Conservation (phyloP, 2,113 vertebrate genomes). For the Conger conger region DNA sequence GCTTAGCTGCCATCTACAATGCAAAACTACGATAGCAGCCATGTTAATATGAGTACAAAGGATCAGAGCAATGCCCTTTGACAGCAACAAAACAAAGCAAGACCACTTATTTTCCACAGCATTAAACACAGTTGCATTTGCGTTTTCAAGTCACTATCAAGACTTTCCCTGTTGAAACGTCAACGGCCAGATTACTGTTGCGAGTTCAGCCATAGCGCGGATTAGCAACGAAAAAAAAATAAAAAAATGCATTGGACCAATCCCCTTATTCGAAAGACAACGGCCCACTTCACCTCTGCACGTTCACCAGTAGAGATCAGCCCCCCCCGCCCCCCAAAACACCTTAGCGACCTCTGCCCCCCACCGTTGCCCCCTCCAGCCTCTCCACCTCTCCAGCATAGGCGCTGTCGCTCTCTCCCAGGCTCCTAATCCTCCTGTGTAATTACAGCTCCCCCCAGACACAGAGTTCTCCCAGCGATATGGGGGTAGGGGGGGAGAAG, state of each 20-base stretch:
- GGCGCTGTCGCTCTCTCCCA: conserved; percentile 61
- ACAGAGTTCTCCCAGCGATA: conserved; percentile 63
- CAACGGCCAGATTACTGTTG: not conserved
- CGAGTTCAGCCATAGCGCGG: not conserved
- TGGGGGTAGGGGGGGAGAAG: conserved; percentile 32
- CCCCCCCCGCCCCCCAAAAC: conserved; percentile 22
- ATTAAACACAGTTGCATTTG: not conserved
- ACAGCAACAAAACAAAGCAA: not conserved
- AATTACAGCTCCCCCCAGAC: conserved; percentile 69
- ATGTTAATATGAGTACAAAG: not conserved
- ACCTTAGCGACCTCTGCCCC: conserved; percentile 27
- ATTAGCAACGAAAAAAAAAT: not conserved
- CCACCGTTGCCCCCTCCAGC: too few relatives aligned
- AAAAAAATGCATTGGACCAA: not conserved
- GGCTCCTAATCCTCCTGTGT: conserved; percentile 70
- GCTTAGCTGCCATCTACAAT: too few relatives aligned
- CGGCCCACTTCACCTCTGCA: conserved; percentile 43
- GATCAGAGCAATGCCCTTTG: not conserved
- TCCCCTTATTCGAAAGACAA: not conserved
- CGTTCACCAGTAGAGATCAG: conserved; percentile 27
- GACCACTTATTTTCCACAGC: too few relatives aligned
- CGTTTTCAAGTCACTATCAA: not conserved
- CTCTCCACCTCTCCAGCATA: conserved; percentile 49
- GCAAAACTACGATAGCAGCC: not conserved
- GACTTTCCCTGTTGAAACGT: not conserved